Evolutionary conservation across 92 coral and sea anemone species (phyloP), one percentile per base, ranked within the genome.

Genomic region (Pocillopora meandrina): DNA sequence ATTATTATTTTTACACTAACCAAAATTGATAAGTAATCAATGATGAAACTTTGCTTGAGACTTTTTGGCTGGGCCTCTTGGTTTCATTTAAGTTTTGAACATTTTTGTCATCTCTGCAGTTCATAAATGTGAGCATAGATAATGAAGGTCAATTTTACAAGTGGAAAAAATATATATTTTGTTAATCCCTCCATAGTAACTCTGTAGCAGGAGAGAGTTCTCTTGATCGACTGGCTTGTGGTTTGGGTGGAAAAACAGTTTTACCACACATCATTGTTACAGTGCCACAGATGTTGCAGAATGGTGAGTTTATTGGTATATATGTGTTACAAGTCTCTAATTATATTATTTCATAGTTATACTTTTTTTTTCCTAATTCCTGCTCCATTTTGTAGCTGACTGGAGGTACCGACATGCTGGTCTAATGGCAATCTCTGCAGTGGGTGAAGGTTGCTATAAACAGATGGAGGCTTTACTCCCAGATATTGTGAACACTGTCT

Each of bases 341-440:
- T 42, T 17, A 23, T 18, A 68, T 68, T 68, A 23, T 68, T 6
- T 26, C 26, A 8, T 8, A 68, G 17, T 68, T 12, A 68, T 33
- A 26, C 3, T 1, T 68, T 68, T 14, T 68, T 1, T 14, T 18
- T 64, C 9, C 11, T 68, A 13, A 2, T 19, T 64, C 42, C 8
- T 15, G 47, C 0, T 16, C 0, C 17, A 64, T 73, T 34, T 78
- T 65, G 76, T 56, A 96, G 98, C 63, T 87, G 98, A 96, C 87
- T 96, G 98, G 98, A 90, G 98, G 73, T 96, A 94, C 75, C 93
- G 98, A 9, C 98, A 96, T 91, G 98, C 98, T 77, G 98, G 98
- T 6, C 90, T 96, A 3, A 96, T 96, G 98, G 98, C 98, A 18
- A 94, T 96, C 82, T 94, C 98, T 20, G 98, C 98, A 10, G 93